Base-by-base conservation (phyloP, 2,797 vertebrate species). In the Gallinago nigripennis region DNA sequence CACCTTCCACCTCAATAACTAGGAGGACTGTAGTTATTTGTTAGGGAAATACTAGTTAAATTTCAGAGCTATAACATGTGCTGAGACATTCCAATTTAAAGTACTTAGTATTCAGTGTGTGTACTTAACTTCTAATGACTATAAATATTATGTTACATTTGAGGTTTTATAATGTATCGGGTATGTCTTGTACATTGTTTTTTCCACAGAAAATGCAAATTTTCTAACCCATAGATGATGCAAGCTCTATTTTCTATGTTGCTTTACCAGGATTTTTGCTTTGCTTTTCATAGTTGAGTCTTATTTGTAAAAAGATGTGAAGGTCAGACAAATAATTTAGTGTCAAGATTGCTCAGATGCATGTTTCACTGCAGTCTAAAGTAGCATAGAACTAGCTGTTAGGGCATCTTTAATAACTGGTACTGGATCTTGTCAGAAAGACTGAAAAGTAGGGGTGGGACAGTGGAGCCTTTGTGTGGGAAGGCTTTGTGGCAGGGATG, bases 1-100 rank as follows among this genome's bases (percentile, higher is more conserved):
- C 94, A 95, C 82, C 91, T 92, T 96, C 86, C 61, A 82, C 63
- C 80, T 94, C 88, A 80, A 58, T 91, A 84, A 75, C 76, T 86
- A 57, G 66, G 65, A 88, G 84, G 56, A 83, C 51, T 79, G 56
- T 75, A 73, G 71, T 51, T 88, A n/a, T 95, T 83, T 86, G 64
- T 94, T 94, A 87, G 81, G 43, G 63, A 82, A 93, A 88, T 87
- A 61, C 6, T 83, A 64, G 72, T 86, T 86, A 87, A 94, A 94
- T 87, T 94, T 81, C 46, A 68, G 39, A 86, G 43, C 81, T 93
- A 12, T 91, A 93, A 68, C 35, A 30, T 71, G 27, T 79, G 35
- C 77, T 61, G 54, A 91, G 79, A 81, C 50, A 64, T 82, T 90
- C 70, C 54, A 46, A 25, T 94, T 87, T 92, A 63, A 73, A 73